Conservation (phyloP, 2,113 vertebrate species). For the Leptobrachium leishanense region DNA sequence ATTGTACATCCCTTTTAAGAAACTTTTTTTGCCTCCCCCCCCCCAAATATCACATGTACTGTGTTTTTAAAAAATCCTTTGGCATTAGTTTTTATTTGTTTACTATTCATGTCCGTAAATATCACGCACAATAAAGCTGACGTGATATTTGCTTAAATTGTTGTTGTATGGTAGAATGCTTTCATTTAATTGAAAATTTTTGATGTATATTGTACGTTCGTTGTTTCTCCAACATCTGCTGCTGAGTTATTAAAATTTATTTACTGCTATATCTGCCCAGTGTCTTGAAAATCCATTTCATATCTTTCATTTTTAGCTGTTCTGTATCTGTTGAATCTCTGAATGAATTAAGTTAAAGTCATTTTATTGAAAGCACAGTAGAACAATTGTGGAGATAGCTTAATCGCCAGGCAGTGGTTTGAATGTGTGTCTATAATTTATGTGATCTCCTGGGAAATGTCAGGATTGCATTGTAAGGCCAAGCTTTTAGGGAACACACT, state of each 20-base stretch:
- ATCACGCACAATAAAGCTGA: background rate
- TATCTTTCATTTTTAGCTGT: background rate
- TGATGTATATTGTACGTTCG: slow-evolving; percentile 1
- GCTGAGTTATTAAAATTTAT: slow-evolving; percentile 5
- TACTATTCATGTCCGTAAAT: no score
- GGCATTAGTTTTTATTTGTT: no score
- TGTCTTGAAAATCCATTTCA: background rate
- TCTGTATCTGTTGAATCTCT: background rate
- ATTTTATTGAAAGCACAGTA: slow-evolving; percentile 47
- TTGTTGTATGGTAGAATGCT: background rate
- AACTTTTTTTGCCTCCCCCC: no score
- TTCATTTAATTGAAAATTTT: background rate
- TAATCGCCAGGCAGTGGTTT: slow-evolving; percentile 31
- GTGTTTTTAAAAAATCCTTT: no score
- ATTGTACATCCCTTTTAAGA: no score
- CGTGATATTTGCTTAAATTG: background rate
- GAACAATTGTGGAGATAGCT: slow-evolving; percentile 40
- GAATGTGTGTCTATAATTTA: slow-evolving; percentile 35
- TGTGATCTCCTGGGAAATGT: slow-evolving; percentile 34
- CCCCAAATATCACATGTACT: no score
- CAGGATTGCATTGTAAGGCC: slow-evolving; percentile 38
- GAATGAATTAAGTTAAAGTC: slow-evolving; percentile 33
- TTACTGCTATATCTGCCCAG: background rate
- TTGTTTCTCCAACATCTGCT: background rate
- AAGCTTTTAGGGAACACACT: slow-evolving; percentile 43